Base-by-base conservation (phyloP, 2,113 vertebrate species). In the Tamias sibiricus region DNA sequence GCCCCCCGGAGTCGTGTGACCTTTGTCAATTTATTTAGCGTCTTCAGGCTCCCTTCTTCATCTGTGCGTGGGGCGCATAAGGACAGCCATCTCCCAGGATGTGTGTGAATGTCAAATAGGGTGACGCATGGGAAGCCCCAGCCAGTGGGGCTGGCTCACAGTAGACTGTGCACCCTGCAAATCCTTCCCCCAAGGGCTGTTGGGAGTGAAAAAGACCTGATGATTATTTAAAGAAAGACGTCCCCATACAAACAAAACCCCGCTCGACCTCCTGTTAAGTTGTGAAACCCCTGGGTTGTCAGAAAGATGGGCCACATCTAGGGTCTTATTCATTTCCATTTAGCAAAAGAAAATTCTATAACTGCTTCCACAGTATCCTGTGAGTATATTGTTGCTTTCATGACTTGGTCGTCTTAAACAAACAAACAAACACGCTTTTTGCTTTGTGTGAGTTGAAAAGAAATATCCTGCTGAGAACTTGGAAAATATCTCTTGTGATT, bases 401-500 rank as follows among this genome's bases (percentile, higher is more conserved):
- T 6, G 62, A 79, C 35, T 94, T 90, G 47, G 14, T 81, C 75
- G 59, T 47, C 62, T 76, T 76, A 47, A 82, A 87, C n/a, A n/a
- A n/a, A n/a, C n/a, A 84, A 83, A 82, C 12, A 44, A 59, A 91
- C 13, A 82, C 10, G 3, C 3, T 71, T 95, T 89, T 79, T 30
- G 54, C 13, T 94, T 91, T 90, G 54, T 12, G 20, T 84, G 62
- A 88, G 90, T 95, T 26, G 49, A 83, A 76, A 72, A 94, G 77
- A 49, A 57, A 57, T 24, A 22, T 20, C 12, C 16, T 54, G 26
- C 47, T n/a, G 49, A 95, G 92, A 95, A 64, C 83, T 83, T 96
- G 74, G 86, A 79, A 92, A 90, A 71, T 69, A 54, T 91, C 52
- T 28, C 59, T 95, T 66, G 30, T 64, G 66, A 66, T 96, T 69